Evolutionary conservation across 2,888 invertebrate species (phyloP).

Genomic region (Hypolimnas misippus): DNA sequence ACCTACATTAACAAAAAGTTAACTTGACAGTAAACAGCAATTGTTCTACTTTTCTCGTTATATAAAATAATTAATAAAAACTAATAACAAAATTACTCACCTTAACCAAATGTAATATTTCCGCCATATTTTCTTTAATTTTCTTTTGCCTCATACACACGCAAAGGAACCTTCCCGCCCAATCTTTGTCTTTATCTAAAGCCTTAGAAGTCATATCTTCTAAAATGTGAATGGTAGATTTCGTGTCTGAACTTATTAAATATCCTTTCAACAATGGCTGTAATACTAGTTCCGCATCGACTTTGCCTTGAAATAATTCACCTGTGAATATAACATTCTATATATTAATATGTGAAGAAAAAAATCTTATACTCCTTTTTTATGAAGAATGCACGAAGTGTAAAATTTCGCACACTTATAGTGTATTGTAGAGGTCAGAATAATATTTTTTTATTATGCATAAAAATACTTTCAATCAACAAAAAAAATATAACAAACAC

Average conservation of each 20-base stretch:
- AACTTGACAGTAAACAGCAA: no score
- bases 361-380: no score
- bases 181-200: constrained; percentile 75
- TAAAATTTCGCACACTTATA: no score
- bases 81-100: constrained; percentile 54
- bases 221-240: constrained; percentile 74
- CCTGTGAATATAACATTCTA: constrained; percentile 52
- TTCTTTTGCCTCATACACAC: constrained; percentile 73
- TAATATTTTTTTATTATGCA: no score
- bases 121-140: constrained; percentile 63
- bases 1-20: no score
- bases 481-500: no score
- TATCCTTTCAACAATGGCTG: constrained; percentile 76
- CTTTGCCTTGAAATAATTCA: constrained; percentile 76
- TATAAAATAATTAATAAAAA: no score
- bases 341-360: no score
- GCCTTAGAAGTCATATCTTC: constrained; percentile 74
- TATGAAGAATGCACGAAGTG: no score
- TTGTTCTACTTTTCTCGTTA: no score
- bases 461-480: no score
- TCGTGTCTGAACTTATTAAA: constrained; percentile 70
- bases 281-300: constrained; percentile 77
- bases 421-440: no score
- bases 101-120: constrained; percentile 70
- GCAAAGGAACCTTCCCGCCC: constrained; percentile 83